Base-by-base conservation (phyloP, 2,797 vertebrate species). In the Mus caroli region DNA sequence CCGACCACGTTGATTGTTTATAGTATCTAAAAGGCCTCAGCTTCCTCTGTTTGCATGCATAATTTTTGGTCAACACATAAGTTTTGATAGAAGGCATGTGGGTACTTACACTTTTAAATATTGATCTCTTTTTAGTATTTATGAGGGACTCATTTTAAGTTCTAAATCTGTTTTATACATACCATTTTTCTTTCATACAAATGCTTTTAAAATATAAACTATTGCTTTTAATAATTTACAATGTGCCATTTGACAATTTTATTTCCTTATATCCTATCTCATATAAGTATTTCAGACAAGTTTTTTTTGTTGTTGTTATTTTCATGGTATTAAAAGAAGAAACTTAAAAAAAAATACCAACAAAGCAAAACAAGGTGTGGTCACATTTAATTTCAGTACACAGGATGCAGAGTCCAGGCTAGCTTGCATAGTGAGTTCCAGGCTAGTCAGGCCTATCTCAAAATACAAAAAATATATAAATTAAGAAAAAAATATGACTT, bases 171-270 rank as follows among this genome's bases (percentile, higher is more conserved):
- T 91, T 90, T 58, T 88, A 62, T 0, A 50, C 14, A 82, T 62
- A 71, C 20, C 8, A 93, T 95, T n/a, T 84, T 69, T 37, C 86
- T 92, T 84, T 78, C 37, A 34, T 22, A 78, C 15, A 89, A 80
- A 96, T 31, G 90, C 3, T 71, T 17, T 82, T 56, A 64, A 43
- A 62, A 83, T 80, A 93, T 24, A 75, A 94, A 50, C 19, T 94
- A 56, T 54, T 9, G 46, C 58, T 78, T 93, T 88, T 94, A 84
- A 95, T 84, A 85, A 90, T 88, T 62, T 82, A 88, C 3, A 93
- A 37, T 62, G 14, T 76, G 46, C 26, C 37, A 76, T 52, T 90
- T 95, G 94, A 54, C 15, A 76, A 76, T 73, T 75, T 80, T 85
- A 80, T 46, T 60, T 91, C 56, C 40, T 83, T 77, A 77, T 71